These are phyloP conservation scores for Carcina quercana DNA, from an alignment of 2,888 invertebrate species.

Conservation along the genomic window DNA sequence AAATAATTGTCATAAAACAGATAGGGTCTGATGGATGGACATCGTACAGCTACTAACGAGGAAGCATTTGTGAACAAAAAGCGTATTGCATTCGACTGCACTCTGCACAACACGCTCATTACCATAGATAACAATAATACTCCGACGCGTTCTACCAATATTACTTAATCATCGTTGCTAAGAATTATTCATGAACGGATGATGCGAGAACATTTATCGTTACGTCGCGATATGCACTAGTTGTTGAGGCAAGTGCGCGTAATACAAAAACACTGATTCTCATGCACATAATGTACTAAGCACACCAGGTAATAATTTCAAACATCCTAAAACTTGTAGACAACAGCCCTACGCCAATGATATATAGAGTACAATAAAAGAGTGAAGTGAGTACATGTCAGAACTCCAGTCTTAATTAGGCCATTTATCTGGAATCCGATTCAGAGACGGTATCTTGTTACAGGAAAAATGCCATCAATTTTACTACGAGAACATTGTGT, in stretches of 20 bases:
- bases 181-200: slow-evolving; percentile 30
- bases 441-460: slow-evolving; percentile 9
- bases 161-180: slow-evolving; percentile 32
- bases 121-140: slow-evolving; percentile 7
- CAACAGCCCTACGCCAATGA: slow-evolving; percentile 36
- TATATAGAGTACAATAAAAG: slow-evolving; percentile 44
- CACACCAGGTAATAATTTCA: no score
- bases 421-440: slow-evolving; percentile 32
- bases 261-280: slow-evolving; percentile 37
- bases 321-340: no score
- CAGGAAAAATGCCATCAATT: slow-evolving; percentile 10
- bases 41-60: slow-evolving; percentile 47
- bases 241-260: slow-evolving; percentile 32
- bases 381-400: slow-evolving; percentile 49
- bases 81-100: slow-evolving; percentile 17
- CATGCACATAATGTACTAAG: slow-evolving; percentile 19
- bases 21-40: slow-evolving; percentile 66
- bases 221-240: slow-evolving; percentile 35
- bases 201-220: slow-evolving; percentile 32
- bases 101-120: slow-evolving; percentile 8
- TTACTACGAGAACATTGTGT: slow-evolving; percentile 1
- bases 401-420: slow-evolving; percentile 40
- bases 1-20: slow-evolving; percentile 73
- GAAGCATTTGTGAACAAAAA: slow-evolving; percentile 39
- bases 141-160: slow-evolving; percentile 6